Evolutionary conservation across 2,113 vertebrate species (phyloP).

Genomic region (Gallinago media): DNA sequence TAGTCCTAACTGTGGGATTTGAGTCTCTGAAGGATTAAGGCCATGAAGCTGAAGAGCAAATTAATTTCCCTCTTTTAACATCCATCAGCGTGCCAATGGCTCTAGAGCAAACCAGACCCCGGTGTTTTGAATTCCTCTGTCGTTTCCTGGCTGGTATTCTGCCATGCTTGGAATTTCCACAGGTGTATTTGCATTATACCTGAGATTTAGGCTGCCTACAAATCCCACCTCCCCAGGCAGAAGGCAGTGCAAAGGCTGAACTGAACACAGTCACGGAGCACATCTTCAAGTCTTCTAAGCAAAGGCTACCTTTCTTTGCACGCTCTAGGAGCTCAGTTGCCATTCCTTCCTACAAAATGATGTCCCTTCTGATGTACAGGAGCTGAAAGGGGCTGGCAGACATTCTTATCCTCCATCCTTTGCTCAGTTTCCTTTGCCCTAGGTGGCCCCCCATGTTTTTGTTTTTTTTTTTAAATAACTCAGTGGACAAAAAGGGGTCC

Average conservation of each 20-base stretch:
- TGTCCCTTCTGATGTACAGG: neutral
- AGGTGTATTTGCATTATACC: neutral
- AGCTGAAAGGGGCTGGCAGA: neutral
- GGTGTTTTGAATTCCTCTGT: neutral
- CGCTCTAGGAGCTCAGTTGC: neutral
- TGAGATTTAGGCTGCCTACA: neutral
- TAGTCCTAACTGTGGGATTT: neutral
- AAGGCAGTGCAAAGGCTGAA: neutral
- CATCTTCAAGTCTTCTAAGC: neutral
- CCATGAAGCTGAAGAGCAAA: neutral
- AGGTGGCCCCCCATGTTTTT: accelerated
- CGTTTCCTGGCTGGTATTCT: neutral
- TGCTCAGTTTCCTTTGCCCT: neutral
- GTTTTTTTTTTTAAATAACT: neutral
- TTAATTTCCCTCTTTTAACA: neutral
- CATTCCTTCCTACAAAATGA: neutral
- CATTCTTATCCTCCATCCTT: neutral
- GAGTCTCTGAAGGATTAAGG: neutral
- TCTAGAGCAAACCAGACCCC: neutral
- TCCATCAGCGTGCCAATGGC: neutral
- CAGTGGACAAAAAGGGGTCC: neutral
- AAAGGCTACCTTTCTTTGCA: neutral
- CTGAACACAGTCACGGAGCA: neutral
- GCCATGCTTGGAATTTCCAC: neutral
- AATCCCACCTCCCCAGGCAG: neutral